Base-by-base conservation (phyloP, 2,888 invertebrate species). In the Hedychridium roseum region DNA sequence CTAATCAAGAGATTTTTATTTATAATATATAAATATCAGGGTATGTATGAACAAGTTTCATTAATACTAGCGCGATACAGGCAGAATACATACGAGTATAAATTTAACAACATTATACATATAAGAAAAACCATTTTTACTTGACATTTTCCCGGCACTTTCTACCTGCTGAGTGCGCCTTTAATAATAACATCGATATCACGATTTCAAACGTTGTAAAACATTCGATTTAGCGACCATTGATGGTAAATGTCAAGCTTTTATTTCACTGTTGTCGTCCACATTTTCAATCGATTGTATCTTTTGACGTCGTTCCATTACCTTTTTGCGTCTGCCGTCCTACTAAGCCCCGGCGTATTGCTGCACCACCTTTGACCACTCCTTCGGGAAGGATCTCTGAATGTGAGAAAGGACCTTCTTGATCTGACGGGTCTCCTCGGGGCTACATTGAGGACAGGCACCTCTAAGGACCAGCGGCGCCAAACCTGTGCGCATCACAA, bases 401-500 rank as follows among this genome's bases (percentile, higher is more conserved):
- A 90, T 87, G 78, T 88, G 88, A 12, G 87, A 84, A 7, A 90
- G 81, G 20, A 90, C 90, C 73, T 86, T 86, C 73, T 89, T 87
- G 64, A 90, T 89, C 80, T 90, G 90, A 60, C 84, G 83, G 39
- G 84, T 85, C 74, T 90, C 89, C 67, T 85, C 84, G 2, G 86
- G 84, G 2, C 83, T 80, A 70, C 90, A 90, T 63, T 89, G 88
- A 1, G 88, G 88, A 68, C 90, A 90, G 14, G 88, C 83, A 15
- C 89, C 90, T 50, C 89, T 84, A 7, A 91, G 80, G 3, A 91
- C 89, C 52, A 89, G 78, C 0, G 91, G 90, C 3, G 89, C 90
- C 62, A 90, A 81, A 68, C 88, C 90, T 90, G 81, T n/a, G n/a
- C n/a, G n/a, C n/a, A n/a, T n/a, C n/a, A n/a, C n/a, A n/a, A n/a